Evolutionary conservation across 2,797 vertebrate species (phyloP).

Genomic region (Rhodeus uyekii): DNA sequence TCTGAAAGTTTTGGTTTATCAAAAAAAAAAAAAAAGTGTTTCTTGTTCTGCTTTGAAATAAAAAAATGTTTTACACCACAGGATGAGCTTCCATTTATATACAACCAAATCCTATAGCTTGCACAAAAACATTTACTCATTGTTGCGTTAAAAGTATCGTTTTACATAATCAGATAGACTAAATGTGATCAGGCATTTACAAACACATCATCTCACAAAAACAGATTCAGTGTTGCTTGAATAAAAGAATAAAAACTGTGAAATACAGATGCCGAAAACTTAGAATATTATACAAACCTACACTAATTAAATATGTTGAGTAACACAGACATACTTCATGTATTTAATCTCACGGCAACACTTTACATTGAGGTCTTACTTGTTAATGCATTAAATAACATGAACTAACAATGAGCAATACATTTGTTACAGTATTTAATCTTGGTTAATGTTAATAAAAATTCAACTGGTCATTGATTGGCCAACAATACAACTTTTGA

Average conservation of each 20-base stretch:
- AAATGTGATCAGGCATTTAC: too few species aligned
- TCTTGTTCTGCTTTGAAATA: conserved; percentile 82
- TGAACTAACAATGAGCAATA: too few species aligned
- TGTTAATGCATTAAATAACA: too few species aligned
- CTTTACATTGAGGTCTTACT: too few species aligned
- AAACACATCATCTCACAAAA: too few species aligned
- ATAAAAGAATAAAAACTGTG: neutral
- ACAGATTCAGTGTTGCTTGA: neutral
- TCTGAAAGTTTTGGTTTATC: conserved; percentile 77
- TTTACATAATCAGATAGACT: neutral
- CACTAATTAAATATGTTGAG: too few species aligned
- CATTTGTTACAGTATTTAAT: too few species aligned
- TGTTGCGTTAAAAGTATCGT: neutral
- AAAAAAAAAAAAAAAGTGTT: conserved; percentile 69
- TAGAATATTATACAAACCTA: neutral
- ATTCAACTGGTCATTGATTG: too few species aligned
- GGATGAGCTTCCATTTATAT: conserved; percentile 2
- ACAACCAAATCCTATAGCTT: neutral
- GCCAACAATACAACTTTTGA: too few species aligned
- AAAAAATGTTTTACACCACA: conserved; percentile 80
- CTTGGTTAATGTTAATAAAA: too few species aligned
- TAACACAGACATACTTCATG: too few species aligned
- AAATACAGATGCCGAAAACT: neutral
- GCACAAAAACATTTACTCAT: neutral
- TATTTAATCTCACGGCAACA: too few species aligned